Base-by-base conservation (phyloP, 2,797 vertebrate genomes). In the Mycteria americana region DNA sequence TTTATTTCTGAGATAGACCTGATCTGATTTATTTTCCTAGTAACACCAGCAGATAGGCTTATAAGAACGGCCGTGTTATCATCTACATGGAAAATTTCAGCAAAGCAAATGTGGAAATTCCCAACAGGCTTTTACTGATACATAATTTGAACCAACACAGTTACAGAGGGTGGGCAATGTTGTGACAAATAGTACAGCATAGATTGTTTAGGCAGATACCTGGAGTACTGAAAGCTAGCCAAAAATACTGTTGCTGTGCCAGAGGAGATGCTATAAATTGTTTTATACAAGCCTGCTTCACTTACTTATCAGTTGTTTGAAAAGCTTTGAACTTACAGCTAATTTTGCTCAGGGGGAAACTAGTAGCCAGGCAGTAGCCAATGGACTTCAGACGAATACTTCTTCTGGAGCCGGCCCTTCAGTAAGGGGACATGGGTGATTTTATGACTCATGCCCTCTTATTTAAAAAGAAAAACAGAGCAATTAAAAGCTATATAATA, bases 21-120 rank as follows among this genome's bases (percentile, higher is more conserved):
- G 87, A 72, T 92, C 35, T 92, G 81, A 83, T 94, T 84, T 88
- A 83, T 95, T 94, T 86, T 93, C 59, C 31, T 81, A 63, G 64
- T 80, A 88, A 59, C 18, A 80, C 39, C 51, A 76, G 54, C 51
- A 50, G 57, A 81, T 45, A 79, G 54, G 54, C 45, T 88, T 84
- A 35, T 68, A 84, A 62, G 60, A 86, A 86, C 0, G 8, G 6
- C 37, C 88, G n/a, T 60, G 41, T 51, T 84, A 78, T 53, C 63
- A 62, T 89, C 35, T 91, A 73, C 54, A 64, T 14, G 23, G 43
- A 91, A 92, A 90, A 92, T 65, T 88, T 91, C 51, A 67, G 48
- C 48, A 79, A 92, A 93, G 43, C 7, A 89, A 81, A 78, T 10
- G 16, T 39, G 35, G 43, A 63, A 89, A 79, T 88, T 85, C 48